phyloP scores from a whole-genome alignment of 1,140 invertebrate genomes.

The Odontomachus brunneus region DNA sequence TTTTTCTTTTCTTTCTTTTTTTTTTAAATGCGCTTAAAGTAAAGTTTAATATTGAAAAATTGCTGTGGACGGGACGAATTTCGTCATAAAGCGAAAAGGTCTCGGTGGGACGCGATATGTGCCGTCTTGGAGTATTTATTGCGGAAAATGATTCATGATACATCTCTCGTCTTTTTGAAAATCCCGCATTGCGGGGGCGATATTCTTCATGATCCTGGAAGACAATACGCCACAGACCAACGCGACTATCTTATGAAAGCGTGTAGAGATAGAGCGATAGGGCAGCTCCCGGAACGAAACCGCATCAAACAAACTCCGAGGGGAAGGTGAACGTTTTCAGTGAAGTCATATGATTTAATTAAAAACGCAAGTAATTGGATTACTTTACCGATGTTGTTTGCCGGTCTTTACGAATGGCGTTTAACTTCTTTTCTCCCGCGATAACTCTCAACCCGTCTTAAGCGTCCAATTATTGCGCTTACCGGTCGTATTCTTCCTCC shows the following conservation, averaged over 20 bases:
- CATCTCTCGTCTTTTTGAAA: neutral
- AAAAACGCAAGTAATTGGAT: slow-evolving; percentile 49
- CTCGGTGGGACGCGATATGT: neutral
- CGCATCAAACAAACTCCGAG: no score
- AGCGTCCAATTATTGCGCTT: slow-evolving; percentile 57
- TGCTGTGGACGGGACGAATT: neutral
- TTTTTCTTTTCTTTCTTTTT: no score
- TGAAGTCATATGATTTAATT: slow-evolving; percentile 35
- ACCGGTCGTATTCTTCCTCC: neutral
- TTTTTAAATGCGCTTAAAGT: slow-evolving; percentile 1
- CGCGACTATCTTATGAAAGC: neutral
- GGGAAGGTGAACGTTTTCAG: no score
- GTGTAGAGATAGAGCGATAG: neutral
- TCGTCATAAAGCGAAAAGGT: neutral
- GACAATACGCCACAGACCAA: neutral
- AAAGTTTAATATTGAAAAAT: slow-evolving; percentile 32
- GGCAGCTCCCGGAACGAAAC: neutral
- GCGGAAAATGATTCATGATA: neutral
- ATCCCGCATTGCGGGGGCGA: neutral
- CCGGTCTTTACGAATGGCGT: slow-evolving; percentile 32
- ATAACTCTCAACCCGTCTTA: slow-evolving; percentile 52
- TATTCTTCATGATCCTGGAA: no score
- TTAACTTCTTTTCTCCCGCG: slow-evolving; percentile 48
- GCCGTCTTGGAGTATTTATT: neutral
- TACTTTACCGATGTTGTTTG: slow-evolving; percentile 48